phyloP scores from a whole-genome alignment of 2,113 vertebrate species.

The Festucalex cinctus region DNA sequence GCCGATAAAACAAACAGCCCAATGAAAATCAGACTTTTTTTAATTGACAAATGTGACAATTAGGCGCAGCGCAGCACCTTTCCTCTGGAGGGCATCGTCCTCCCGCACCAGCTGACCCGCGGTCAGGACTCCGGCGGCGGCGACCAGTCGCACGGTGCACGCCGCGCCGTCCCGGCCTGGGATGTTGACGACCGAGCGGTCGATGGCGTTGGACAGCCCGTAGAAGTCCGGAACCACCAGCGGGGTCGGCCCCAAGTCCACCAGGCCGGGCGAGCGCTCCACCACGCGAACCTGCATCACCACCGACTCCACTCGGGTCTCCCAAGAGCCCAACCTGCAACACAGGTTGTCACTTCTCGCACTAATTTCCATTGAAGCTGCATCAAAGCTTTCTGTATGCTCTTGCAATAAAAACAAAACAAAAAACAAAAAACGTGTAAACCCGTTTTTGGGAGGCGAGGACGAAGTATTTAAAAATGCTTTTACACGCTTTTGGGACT shows the following conservation, averaged over 20 bases:
- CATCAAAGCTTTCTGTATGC: too few relatives aligned
- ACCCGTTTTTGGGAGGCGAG: too few relatives aligned
- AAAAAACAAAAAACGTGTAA: too few relatives aligned
- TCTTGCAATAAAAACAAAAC: too few relatives aligned
- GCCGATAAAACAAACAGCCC: too few relatives aligned
- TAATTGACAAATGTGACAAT: too few relatives aligned
- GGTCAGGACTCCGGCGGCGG: conserved; percentile 53
- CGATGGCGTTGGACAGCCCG: conserved; percentile 65
- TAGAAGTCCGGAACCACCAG: conserved; percentile 73
- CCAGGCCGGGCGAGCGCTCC: conserved; percentile 45
- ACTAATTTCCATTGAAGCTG: too few relatives aligned
- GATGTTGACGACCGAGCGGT: conserved; percentile 64
- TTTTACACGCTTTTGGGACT: too few relatives aligned
- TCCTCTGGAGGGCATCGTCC: conserved; percentile 51
- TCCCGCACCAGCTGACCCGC: conserved; percentile 63
- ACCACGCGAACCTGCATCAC: conserved; percentile 57
- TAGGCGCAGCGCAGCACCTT: conserved; percentile 33
- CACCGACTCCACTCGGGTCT: conserved; percentile 68
- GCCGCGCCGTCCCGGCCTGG: background rate
- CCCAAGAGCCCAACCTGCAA: conserved; percentile 73
- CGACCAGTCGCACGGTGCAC: conserved; percentile 61
- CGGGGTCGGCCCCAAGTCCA: conserved; percentile 55
- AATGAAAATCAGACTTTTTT: too few relatives aligned
- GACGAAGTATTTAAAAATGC: too few relatives aligned
- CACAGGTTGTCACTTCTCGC: conserved; percentile 4